Evolutionary conservation across 2,888 invertebrate genomes (phyloP), one percentile per base, ranked within the genome.

Genomic region (Amphipyra tragopoginis): DNA sequence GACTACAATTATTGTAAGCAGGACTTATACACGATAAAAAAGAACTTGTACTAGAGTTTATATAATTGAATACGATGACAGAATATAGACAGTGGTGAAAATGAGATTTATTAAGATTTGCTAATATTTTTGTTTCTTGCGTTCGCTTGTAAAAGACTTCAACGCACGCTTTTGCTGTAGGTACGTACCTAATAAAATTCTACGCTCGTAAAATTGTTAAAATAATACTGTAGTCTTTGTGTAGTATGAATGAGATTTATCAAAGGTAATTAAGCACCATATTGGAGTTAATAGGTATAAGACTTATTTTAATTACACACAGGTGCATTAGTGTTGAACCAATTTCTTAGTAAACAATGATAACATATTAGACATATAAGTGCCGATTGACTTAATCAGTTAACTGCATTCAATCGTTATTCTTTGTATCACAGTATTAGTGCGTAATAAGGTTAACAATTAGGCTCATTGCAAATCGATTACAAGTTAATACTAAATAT

Each of bases 101-200:
- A 39, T 36, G 36, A 1, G 42, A 36, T 45, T 40, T 43, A 26
- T 59, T 43, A 43, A 10, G 9, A 15, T 43, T 45, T 54, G 33
- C 10, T 29, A 26, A 13, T 39, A 29, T 68, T 73, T 68, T 75
- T 63, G 52, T 65, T 74, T 72, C 67, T 73, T 64, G 73, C 65
- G 63, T 67, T 71, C 64, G 76, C 81, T 78, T 80, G 72, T 69
- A 90, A 92, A 93, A 93, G 93, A 93, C 90, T 88, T 93, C 91
- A 93, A 93, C 93, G 93, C 91, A 90, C 85, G 81, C 72, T 69
- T 21, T 64, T 65, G 39, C 26, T 43, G 33, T 26, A 21, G 5
- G n/a, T 50, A 36, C 13, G 1, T 39, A 21, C 21, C 21, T 21
- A 21, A 1, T 21, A 15, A 50, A 48, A 44, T 42, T 29, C 8